phyloP scores from a whole-genome alignment of 1,140 invertebrate species.

The Drosophila simulans region DNA sequence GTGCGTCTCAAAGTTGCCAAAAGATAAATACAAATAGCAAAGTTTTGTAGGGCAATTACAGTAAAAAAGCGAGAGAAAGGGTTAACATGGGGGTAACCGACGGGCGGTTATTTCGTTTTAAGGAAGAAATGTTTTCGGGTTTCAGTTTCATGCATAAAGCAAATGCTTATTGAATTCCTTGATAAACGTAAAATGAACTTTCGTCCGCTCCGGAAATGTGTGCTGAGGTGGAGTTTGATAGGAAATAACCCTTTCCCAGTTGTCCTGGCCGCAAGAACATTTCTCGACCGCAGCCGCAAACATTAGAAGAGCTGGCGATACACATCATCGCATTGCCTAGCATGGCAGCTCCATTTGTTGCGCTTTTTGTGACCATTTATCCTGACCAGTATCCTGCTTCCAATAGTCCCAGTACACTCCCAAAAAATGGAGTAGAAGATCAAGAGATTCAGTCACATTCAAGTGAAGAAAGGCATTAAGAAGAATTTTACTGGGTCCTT shows the following conservation, averaged over 20 bases:
- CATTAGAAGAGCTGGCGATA: constrained; percentile 62
- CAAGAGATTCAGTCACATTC: background rate
- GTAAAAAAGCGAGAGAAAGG: background rate
- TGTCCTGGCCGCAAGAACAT: constrained; percentile 45
- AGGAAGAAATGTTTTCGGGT: constrained; percentile 18
- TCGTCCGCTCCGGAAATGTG: constrained; percentile 46
- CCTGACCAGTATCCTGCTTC: constrained; percentile 8
- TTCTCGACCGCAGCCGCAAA: constrained; percentile 58
- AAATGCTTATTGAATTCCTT: constrained; percentile 76
- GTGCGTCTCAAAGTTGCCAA: constrained; percentile 51
- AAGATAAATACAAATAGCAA: constrained; percentile 73
- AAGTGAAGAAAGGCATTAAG: background rate
- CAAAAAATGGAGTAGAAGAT: background rate
- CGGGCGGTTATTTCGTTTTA: constrained; percentile 15
- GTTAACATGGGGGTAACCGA: background rate
- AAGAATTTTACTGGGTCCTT: background rate
- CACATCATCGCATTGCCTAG: constrained; percentile 50
- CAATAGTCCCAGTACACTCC: background rate
- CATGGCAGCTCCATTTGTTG: constrained; percentile 50
- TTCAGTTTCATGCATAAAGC: constrained; percentile 68
- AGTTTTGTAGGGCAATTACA: constrained; percentile 58
- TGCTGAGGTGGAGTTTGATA: constrained; percentile 13
- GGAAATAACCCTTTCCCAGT: constrained; percentile 8
- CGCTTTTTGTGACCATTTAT: constrained; percentile 59
- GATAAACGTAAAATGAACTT: constrained; percentile 55